Evolutionary conservation across 1,140 invertebrate species (phyloP), one percentile per base, ranked within the genome.

Genomic region (Coelopa frigida): DNA sequence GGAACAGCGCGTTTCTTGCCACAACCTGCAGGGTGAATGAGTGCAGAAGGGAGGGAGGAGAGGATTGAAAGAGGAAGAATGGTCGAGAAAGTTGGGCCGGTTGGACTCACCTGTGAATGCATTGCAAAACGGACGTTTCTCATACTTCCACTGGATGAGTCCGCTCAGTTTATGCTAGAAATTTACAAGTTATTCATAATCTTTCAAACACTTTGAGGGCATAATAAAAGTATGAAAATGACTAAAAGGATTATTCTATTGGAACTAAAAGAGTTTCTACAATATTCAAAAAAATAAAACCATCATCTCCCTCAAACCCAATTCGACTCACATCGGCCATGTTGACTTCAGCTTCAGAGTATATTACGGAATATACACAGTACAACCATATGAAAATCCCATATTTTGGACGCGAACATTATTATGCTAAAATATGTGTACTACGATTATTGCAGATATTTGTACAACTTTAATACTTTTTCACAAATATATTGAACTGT

Each of bases 111-210:
- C 81, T 63, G 82, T 84, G 52, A 84, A 84, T 4, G 82, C 82
- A 55, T 85, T 85, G 58, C 82, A 84, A 63, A 84, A 84, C 4
- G 82, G 82, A 56, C 81, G 71, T 54, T 84, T 85, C 52, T 78
- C 63, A 26, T 60, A 67, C 27, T 60, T 67, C 63, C 63, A 67
- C 18, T 67, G 58, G 23, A 66, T 63, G 17, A 66, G 50, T 11
- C 62, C 62, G 40, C 58, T 63, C n/a, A 66, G 46, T 33, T 66
- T 66, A 46, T 66, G 63, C 63, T 66, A 31, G n/a, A n/a, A n/a
- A n/a, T n/a, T 31, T 20, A 18, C 12, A 43, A 21, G 3, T 3
- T 11, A 29, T 6, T 17, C 42, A 26, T 23, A 35, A 42, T 17
- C 23, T 46, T 33, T 17, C 1, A 22, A 24, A n/a, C n/a, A 1